Base-by-base conservation (phyloP, 2,113 vertebrate species). In the Crypturellus undulatus region DNA sequence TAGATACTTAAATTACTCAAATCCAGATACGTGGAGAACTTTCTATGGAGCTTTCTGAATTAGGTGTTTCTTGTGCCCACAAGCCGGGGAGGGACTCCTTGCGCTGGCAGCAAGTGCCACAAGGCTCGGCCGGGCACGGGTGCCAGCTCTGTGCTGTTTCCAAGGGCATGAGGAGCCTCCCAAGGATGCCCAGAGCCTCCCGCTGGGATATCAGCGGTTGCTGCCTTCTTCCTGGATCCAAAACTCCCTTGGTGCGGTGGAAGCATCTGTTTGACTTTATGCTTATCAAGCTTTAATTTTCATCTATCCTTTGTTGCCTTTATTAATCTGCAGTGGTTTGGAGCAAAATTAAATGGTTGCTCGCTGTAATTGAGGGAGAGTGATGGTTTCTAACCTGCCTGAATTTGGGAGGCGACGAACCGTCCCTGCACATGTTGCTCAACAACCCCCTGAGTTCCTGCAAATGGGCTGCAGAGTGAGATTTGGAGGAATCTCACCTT, bases 261-360 rank as follows among this genome's bases (percentile, higher is more conserved):
- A 87, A 92, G 87, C 93, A 96, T 79, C 91, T 93, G 94, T 26
- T 91, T 67, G 65, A n/a, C 93, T 94, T 91, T 4, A 91, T 2
- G 24, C 93, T 85, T 82, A 82, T 83, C 89, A 94, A 87, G 75
- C 68, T 96, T 87, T 96, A 64, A 90, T 94, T 93, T 94, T 93
- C 78, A 82, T 87, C 89, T 40, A 49, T 84, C 84, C 75, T 95
- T 92, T 76, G 52, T 84, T 93, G 70, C 92, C 87, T 94, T 93
- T 91, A 93, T 95, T 92, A 91, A 92, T 95, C 92, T 91, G 20
- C 75, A 69, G 93, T 59, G 87, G 87, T 87, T 82, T 93, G 78
- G 87, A 93, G 43, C 59, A 56, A 92, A 86, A 84, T 75, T 62
- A 92, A 82, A 89, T 72, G 78, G 67, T 78, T 87, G 65, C 81